Evolutionary conservation across 2,797 vertebrate species (phyloP).

Genomic region (Anguilla pacifica): DNA sequence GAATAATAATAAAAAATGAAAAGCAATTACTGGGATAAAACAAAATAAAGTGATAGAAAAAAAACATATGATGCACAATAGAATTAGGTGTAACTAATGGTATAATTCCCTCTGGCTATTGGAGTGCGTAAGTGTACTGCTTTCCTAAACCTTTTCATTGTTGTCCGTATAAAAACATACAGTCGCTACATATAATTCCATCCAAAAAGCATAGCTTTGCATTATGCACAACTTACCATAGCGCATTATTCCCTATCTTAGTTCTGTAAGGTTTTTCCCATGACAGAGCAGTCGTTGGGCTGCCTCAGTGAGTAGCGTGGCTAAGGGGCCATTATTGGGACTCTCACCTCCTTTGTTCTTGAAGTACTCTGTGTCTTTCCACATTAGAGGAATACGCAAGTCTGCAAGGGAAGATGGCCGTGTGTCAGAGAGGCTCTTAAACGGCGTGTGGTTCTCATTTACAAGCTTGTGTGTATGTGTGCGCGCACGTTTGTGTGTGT

Average conservation of each 20-base stretch:
- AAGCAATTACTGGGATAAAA: not conserved
- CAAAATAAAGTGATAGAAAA: too few species aligned
- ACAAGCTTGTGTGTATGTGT: not conserved
- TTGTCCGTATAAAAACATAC: not conserved
- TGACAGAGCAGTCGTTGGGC: not conserved
- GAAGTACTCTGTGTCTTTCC: constrained; percentile 97
- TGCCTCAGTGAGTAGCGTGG: not conserved
- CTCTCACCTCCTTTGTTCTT: constrained; percentile 91
- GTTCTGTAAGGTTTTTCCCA: not conserved
- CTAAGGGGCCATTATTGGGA: not conserved
- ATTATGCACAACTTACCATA: not conserved
- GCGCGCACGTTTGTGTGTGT: too few species aligned
- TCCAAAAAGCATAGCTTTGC: not conserved
- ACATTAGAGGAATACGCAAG: constrained; percentile 93
- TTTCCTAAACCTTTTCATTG: not conserved
- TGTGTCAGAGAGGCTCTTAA: not conserved
- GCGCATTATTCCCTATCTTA: not conserved
- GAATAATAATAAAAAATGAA: not conserved
- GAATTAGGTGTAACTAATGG: not conserved
- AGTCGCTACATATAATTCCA: not conserved
- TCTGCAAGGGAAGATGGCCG: constrained; percentile 68
- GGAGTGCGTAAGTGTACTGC: not conserved
- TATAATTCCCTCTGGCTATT: not conserved
- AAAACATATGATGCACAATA: not conserved
- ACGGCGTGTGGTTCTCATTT: not conserved